These are phyloP conservation scores for Luehdorfia chinensis DNA, from an alignment of 1,140 invertebrate species.

Conservation along the genomic window DNA sequence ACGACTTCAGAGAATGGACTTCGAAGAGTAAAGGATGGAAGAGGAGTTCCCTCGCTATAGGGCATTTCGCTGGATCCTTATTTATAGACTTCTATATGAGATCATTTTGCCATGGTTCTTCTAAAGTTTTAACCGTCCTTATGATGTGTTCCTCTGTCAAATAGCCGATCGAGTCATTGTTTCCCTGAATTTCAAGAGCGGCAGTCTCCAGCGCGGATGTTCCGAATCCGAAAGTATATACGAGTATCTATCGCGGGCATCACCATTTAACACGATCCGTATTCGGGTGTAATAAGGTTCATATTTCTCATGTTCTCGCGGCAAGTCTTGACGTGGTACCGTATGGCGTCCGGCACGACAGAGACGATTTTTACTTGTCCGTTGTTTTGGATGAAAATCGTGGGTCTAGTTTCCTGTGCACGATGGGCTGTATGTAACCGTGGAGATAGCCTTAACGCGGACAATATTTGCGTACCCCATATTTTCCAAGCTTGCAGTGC, in stretches of 20 bases:
- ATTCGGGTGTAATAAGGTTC: conserved; percentile 99
- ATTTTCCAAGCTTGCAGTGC: conserved; percentile 97
- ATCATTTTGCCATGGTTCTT: conserved; percentile 91
- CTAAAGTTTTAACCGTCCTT: conserved; percentile 92
- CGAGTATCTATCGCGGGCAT: conserved; percentile 97
- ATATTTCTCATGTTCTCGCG: conserved; percentile 96
- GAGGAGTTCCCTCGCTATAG: conserved; percentile 93
- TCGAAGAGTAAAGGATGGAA: conserved; percentile 99
- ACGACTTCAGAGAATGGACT: conserved; percentile 96
- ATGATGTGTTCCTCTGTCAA: conserved; percentile 94
- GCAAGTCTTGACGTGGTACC: conserved; percentile 98
- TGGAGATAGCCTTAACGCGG: conserved; percentile 99
- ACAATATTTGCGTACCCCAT: conserved; percentile 99
- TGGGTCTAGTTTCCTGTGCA: conserved; percentile 99
- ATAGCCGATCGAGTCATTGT: conserved; percentile 89
- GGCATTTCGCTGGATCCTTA: conserved; percentile 88
- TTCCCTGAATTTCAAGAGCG: conserved; percentile 95
- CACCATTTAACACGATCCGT: conserved; percentile 85
- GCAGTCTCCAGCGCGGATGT: conserved; percentile 99
- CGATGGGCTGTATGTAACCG: conserved; percentile 98
- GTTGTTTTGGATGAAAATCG: conserved; percentile 99
- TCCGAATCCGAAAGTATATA: conserved; percentile 98
- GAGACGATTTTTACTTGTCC: conserved; percentile 99
- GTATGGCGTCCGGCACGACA: conserved; percentile 99
- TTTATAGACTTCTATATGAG: conserved; percentile 95